A percentile compares a stretch with the other conserved stretches of the same genome.
These are phyloP conservation scores for Amazona guildingii DNA, from an alignment of 2,113 vertebrate genomes.

Conservation along the genomic window DNA sequence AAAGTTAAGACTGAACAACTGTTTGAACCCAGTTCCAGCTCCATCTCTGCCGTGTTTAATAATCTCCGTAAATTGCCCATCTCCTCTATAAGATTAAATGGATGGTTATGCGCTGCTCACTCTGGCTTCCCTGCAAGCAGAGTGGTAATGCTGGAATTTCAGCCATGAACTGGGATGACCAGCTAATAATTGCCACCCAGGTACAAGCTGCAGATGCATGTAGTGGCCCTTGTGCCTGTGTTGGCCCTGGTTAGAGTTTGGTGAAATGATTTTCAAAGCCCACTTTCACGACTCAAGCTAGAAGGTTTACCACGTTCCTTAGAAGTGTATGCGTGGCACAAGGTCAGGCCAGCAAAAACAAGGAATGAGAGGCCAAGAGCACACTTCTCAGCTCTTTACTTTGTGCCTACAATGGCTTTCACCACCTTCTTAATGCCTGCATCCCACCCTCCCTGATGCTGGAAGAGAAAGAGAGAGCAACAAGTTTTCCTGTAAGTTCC, in stretches of 20 bases:
- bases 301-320: not conserved
- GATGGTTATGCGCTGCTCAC: not conserved
- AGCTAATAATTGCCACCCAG: not conserved
- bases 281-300: not conserved
- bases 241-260: not conserved
- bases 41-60: not conserved
- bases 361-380: not conserved
- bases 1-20: not conserved
- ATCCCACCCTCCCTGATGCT: not conserved
- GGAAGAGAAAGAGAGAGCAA: not conserved
- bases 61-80: not conserved
- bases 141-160: not conserved
- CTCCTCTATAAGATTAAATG: not conserved
- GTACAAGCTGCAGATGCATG: not conserved
- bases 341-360: not conserved
- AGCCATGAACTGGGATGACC: not conserved
- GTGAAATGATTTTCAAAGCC: not conserved
- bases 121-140: not conserved
- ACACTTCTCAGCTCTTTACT: not conserved
- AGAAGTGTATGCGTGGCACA: not conserved
- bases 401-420: not conserved
- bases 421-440: not conserved
- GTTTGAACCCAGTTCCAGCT: not conserved
- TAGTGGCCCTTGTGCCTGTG: rapidly evolving
- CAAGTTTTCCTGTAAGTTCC: not conserved